Conservation (phyloP, 2,113 vertebrate genomes). For the Burhinus bistriatus region DNA sequence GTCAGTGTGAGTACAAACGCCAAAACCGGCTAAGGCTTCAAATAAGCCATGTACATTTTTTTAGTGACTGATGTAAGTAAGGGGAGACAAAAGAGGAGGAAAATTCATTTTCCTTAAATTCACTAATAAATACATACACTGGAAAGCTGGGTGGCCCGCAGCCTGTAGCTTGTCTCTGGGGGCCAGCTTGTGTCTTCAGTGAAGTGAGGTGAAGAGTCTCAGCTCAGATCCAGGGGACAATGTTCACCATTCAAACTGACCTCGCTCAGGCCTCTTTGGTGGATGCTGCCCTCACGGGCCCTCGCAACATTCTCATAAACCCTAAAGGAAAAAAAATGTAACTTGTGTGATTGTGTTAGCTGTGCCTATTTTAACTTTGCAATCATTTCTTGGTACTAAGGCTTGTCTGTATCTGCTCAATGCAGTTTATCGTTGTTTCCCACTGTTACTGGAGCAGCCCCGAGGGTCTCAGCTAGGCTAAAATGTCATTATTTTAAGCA, state of each 20-base stretch:
- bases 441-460: not conserved
- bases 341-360: too few species aligned
- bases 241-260: rapidly evolving
- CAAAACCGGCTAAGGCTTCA: conserved; percentile 25
- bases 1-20: conserved; percentile 34
- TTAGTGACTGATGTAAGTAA: not conserved
- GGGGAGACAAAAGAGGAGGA: not conserved
- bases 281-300: rapidly evolving
- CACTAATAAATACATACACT: not conserved
- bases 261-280: rapidly evolving
- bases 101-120: not conserved
- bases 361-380: rapidly evolving
- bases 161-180: not conserved
- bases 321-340: not conserved
- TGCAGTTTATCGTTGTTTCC: not conserved
- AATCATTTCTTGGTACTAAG: not conserved
- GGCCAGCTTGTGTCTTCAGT: not conserved
- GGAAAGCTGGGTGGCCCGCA: not conserved
- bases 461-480: rapidly evolving
- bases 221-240: rapidly evolving
- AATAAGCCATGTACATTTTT: not conserved
- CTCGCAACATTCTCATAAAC: not conserved
- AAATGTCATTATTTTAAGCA: not conserved
- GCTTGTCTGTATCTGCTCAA: not conserved
- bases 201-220: not conserved